Evolutionary conservation across 2,797 vertebrate genomes (phyloP).

Genomic region (Sorex maritimensis): DNA sequence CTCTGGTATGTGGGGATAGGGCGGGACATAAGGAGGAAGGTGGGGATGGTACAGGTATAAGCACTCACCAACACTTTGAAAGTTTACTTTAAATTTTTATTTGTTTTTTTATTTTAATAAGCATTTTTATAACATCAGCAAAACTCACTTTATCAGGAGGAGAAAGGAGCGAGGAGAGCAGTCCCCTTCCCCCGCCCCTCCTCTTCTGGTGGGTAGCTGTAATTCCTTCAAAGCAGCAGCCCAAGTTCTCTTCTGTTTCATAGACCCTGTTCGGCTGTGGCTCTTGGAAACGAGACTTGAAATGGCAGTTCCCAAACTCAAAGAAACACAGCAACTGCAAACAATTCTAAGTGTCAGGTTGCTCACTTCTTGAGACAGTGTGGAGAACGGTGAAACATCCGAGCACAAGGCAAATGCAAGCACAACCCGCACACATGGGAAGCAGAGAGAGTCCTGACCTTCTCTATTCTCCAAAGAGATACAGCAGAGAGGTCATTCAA

Average conservation of each 20-base stretch:
- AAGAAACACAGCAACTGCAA: background rate
- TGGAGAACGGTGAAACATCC: background rate
- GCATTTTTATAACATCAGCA: background rate
- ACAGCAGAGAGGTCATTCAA: background rate
- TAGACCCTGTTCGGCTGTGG: background rate
- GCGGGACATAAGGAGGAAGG: background rate
- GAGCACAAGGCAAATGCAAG: constrained; percentile 29
- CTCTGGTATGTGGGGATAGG: background rate
- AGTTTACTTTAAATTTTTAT: background rate
- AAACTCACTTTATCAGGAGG: constrained; percentile 25
- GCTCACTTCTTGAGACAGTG: background rate
- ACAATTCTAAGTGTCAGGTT: constrained; percentile 1
- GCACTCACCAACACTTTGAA: background rate
- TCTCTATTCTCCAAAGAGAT: background rate
- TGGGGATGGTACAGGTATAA: background rate
- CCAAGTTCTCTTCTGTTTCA: background rate
- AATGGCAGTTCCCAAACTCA: constrained; percentile 26
- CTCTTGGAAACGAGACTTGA: constrained; percentile 19
- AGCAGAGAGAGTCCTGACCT: background rate
- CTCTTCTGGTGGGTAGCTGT: background rate
- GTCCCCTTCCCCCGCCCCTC: background rate
- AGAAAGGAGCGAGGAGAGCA: background rate
- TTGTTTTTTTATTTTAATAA: constrained; percentile 43
- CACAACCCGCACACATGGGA: background rate
- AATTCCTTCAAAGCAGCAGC: background rate